These are phyloP conservation scores for Tringa solitaria DNA, from an alignment of 2,113 vertebrate species.

Conservation along the genomic window DNA sequence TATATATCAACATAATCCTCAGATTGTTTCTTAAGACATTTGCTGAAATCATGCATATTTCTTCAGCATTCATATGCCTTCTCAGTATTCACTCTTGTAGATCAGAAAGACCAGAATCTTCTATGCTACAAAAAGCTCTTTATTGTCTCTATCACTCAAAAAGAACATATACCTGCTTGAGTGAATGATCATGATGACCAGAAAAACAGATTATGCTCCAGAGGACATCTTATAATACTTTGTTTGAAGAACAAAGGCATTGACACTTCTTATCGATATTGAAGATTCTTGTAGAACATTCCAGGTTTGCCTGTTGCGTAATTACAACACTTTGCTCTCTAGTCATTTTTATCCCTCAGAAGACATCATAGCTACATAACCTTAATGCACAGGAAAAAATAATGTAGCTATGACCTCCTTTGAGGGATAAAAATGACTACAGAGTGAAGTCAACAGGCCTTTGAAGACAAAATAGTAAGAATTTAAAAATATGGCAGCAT, in stretches of 20 bases:
- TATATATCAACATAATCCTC: neutral
- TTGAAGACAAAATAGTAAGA: neutral
- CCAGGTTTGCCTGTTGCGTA: neutral
- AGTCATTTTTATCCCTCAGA: neutral
- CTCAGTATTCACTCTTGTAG: neutral
- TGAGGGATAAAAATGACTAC: neutral
- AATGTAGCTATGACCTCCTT: neutral
- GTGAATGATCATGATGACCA: neutral
- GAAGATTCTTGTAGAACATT: neutral
- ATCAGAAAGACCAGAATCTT: neutral
- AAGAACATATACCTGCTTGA: neutral
- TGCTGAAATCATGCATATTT: neutral
- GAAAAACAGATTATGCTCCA: neutral
- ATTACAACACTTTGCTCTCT: neutral
- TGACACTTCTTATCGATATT: neutral
- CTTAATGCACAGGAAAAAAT: neutral
- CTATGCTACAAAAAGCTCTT: neutral
- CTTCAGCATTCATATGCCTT: neutral
- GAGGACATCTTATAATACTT: neutral
- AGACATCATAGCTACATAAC: neutral
- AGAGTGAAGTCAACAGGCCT: neutral
- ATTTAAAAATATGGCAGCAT: neutral
- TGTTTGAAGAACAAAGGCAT: neutral
- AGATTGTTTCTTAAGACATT: neutral
- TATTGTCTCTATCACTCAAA: neutral